Conservation (phyloP, 1,140 invertebrate genomes). For the Hydropsyche tenuis region DNA sequence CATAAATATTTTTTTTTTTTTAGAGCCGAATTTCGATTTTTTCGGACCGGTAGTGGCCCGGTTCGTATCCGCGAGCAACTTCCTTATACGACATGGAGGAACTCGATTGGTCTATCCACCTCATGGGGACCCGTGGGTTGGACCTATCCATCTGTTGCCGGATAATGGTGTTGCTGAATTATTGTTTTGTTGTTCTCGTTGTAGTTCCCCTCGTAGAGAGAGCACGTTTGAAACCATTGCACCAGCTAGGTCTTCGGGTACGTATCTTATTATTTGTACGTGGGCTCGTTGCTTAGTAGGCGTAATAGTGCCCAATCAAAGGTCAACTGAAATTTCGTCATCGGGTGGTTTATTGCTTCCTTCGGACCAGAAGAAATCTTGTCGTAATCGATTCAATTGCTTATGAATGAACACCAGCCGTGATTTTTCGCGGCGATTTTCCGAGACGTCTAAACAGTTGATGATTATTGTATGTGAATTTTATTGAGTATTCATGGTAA, state of each 20-base stretch:
- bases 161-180: slow-evolving; percentile 45
- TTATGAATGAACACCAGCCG: not conserved
- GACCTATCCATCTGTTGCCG: slow-evolving; percentile 38
- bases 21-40: not conserved
- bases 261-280: not conserved
- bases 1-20: too few species aligned
- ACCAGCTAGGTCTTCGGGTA: too few species aligned
- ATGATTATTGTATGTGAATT: not conserved
- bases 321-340: slow-evolving; percentile 22
- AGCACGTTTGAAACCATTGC: too few species aligned
- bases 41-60: slow-evolving; percentile 16
- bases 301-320: slow-evolving; percentile 24
- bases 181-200: not conserved
- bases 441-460: not conserved
- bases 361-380: not conserved
- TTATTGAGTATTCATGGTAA: not conserved
- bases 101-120: slow-evolving; percentile 44
- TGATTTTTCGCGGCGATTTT: not conserved
- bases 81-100: slow-evolving; percentile 10
- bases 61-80: slow-evolving; percentile 21
- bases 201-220: too few species aligned
- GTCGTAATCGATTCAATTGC: not conserved
- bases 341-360: slow-evolving; percentile 21
- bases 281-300: slow-evolving; percentile 11
- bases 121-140: slow-evolving; percentile 43